Evolutionary conservation across 30 jellyfish, hydroid and myxozoan genomes (phyloP).

Genomic region (Aurelia sp.): DNA sequence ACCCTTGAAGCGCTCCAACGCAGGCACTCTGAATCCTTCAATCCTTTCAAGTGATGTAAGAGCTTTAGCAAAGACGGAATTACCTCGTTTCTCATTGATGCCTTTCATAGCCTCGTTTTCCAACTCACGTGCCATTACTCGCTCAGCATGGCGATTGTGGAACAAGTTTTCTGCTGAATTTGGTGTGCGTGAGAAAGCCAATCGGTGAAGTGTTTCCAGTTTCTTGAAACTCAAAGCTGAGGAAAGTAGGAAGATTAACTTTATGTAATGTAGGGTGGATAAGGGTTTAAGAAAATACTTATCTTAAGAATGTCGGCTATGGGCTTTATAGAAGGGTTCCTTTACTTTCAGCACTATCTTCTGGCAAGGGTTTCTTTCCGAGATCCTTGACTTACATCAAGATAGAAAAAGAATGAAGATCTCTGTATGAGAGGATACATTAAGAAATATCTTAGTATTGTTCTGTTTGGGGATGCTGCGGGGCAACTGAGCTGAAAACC

Average conservation of each 20-base stretch:
- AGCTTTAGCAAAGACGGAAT: constrained; percentile 12
- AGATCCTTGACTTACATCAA: too few species aligned
- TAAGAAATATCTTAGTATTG: too few species aligned
- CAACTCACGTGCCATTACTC: constrained; percentile 14
- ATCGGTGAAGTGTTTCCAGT: neutral
- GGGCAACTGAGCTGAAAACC: too few species aligned
- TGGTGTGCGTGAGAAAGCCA: constrained; percentile 36
- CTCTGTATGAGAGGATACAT: too few species aligned
- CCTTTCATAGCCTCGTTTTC: constrained; percentile 42
- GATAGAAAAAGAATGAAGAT: too few species aligned
- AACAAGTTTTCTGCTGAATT: constrained; percentile 16
- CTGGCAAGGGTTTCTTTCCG: too few species aligned
- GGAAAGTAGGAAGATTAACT: neutral
- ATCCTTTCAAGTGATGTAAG: constrained; percentile 18
- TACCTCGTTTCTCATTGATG: neutral
- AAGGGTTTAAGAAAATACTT: too few species aligned
- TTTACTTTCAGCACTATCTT: too few species aligned
- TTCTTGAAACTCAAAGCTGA: constrained; percentile 5
- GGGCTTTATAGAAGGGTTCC: too few species aligned
- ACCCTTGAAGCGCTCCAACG: neutral
- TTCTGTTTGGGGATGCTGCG: too few species aligned
- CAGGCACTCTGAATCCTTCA: constrained; percentile 24
- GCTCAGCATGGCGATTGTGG: constrained; percentile 7
- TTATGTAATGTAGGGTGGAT: too few species aligned
- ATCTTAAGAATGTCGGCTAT: too few species aligned